Conservation (phyloP, 2,797 vertebrate species). For the Anguilla obscura region DNA sequence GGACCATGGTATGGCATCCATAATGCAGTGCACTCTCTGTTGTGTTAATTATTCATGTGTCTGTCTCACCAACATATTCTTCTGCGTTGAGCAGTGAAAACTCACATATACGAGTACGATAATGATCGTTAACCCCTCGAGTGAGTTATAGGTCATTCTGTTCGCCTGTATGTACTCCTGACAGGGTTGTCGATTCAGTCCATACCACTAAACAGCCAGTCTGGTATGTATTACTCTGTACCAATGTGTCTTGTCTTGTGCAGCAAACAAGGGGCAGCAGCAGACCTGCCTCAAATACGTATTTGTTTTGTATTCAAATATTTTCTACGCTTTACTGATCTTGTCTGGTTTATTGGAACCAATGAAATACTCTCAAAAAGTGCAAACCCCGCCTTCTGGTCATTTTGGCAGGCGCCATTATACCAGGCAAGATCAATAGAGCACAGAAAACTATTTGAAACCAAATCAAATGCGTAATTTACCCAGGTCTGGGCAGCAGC, state of each 20-base stretch:
- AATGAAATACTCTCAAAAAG: too few relatives aligned
- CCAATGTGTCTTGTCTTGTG: not conserved
- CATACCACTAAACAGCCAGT: not conserved
- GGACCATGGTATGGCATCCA: not conserved
- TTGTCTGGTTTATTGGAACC: too few relatives aligned
- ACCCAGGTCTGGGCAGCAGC: not conserved
- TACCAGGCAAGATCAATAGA: too few relatives aligned
- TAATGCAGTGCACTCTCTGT: not conserved
- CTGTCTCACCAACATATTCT: not conserved
- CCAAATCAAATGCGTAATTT: too few relatives aligned
- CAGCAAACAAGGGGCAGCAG: not conserved
- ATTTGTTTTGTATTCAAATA: too few relatives aligned
- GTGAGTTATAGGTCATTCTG: not conserved
- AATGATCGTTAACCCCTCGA: not conserved
- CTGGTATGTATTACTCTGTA: not conserved
- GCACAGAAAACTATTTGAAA: too few relatives aligned
- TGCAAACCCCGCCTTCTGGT: too few relatives aligned
- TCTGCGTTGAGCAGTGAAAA: not conserved
- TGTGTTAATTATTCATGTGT: not conserved
- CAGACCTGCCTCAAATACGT: too few relatives aligned
- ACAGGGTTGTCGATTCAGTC: not conserved
- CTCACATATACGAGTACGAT: not conserved
- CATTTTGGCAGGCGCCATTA: too few relatives aligned
- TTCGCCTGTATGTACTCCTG: not conserved
- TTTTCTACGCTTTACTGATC: too few relatives aligned